Evolutionary conservation across 1,140 invertebrate species (phyloP).

Genomic region (Meloidogyne hapla): DNA sequence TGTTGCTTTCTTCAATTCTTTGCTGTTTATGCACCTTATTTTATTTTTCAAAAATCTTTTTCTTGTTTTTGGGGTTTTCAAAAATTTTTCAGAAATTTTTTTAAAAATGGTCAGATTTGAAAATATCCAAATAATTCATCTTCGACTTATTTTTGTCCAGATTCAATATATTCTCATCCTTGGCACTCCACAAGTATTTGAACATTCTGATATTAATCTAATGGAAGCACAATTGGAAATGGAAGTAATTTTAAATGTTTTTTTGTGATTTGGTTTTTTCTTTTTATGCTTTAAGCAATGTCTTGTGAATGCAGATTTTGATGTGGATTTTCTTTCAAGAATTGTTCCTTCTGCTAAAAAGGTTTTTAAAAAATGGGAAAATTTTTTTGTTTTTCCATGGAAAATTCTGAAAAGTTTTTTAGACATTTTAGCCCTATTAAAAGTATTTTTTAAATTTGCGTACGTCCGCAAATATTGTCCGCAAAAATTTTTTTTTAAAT

Average conservation of each 20-base stretch:
- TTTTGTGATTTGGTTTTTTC: background rate
- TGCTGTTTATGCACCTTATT: background rate
- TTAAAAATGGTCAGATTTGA: no score
- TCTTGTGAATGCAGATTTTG: background rate
- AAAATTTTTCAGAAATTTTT: no score
- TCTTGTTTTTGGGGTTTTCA: no score
- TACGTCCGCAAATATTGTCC: no score
- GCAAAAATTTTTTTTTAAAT: background rate
- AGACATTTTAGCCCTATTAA: no score
- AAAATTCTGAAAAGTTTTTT: no score
- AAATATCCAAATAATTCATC: no score
- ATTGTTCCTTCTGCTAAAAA: background rate
- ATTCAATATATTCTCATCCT: slow-evolving; percentile 8
- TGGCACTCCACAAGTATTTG: background rate
- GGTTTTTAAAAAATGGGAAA: background rate
- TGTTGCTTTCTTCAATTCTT: slow-evolving; percentile 1
- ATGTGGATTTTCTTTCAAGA: slow-evolving; percentile 1
- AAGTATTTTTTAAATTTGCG: no score
- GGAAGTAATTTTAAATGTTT: background rate
- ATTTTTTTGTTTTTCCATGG: background rate
- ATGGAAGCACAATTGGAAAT: background rate
- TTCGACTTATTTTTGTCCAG: background rate
- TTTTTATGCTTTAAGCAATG: background rate
- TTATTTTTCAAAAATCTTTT: background rate
- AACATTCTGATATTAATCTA: background rate